Base-by-base conservation (phyloP, 1,140 invertebrate species). In the Hycleus cichorii region DNA sequence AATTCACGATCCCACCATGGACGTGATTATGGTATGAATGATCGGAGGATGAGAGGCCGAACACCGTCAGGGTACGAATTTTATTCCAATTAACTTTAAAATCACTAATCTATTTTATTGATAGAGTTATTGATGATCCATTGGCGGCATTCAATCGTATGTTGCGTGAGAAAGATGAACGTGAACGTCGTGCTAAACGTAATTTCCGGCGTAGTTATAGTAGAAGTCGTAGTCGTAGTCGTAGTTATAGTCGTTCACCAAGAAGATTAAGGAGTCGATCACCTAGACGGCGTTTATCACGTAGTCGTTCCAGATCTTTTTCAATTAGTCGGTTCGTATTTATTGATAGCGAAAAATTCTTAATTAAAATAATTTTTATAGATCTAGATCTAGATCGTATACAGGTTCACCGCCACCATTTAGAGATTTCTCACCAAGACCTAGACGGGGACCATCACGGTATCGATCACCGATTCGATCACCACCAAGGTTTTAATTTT, bases 101-200 rank as follows among this genome's bases (percentile, higher is more conserved):
- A 47, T 26, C 12, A 12, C 1, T 47, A 26, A 26, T 32, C 24
- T 50, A n/a, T 50, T 44, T 55, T 32, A 49, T 52, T 75, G 26
- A 43, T 64, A 87, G 85, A 24, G 77, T 82, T n/a, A 86, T 87
- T 49, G 86, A 90, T 67, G 89, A 93, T 74, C 88, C 89, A 7
- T 70, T 93, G 61, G 89, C 90, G 70, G 88, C 88, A 47, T 94
- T 93, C 73, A 86, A 92, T 69, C 77, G 88, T 60, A 88, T 93
- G 75, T 79, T 93, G 59, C 78, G 85, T 57, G 90, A 93, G 71
- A 91, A 91, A 75, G 89, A 91, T 72, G 85, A 86, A 70, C 75
- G 83, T 39, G 82, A 85, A 53, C 76, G 83, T 59, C 78, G 84
- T 38, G 77, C 86, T 47, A 84, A 85, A 11, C 77, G 82, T 18